These are phyloP conservation scores for Phyto melanocephala DNA, from an alignment of 2,888 invertebrate genomes.

Conservation along the genomic window DNA sequence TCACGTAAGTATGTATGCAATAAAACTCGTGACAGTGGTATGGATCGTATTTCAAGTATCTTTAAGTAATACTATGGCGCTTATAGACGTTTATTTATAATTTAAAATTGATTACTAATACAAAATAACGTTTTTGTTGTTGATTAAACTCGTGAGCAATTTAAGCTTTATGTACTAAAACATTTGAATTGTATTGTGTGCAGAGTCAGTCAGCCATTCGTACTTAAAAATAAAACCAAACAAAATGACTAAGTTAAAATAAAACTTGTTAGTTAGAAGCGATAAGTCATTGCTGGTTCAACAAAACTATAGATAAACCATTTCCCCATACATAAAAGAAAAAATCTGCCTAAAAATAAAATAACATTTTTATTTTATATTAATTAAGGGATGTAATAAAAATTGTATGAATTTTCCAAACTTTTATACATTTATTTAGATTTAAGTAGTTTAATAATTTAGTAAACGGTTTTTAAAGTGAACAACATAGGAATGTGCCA, in stretches of 20 bases:
- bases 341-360: background rate
- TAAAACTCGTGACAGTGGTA: slow-evolving; percentile 24
- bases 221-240: background rate
- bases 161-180: background rate
- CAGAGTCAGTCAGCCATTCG: background rate
- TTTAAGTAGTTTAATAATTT: too few relatives aligned
- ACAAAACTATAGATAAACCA: background rate
- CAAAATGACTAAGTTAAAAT: background rate
- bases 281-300: background rate
- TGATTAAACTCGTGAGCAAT: slow-evolving; percentile 19
- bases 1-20: background rate
- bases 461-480: too few relatives aligned
- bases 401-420: too few relatives aligned
- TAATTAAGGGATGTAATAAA: too few relatives aligned
- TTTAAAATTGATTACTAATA: background rate
- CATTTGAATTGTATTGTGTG: background rate
- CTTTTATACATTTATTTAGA: too few relatives aligned
- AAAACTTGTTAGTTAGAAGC: slow-evolving; percentile 21
- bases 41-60: background rate
- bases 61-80: background rate
- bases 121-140: background rate
- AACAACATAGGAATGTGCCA: too few relatives aligned
- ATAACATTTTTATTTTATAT: too few relatives aligned
- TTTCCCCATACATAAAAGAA: background rate
- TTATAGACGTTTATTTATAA: background rate